Conservation (phyloP, 2,797 vertebrate genomes). For the Gallinago stenura region DNA sequence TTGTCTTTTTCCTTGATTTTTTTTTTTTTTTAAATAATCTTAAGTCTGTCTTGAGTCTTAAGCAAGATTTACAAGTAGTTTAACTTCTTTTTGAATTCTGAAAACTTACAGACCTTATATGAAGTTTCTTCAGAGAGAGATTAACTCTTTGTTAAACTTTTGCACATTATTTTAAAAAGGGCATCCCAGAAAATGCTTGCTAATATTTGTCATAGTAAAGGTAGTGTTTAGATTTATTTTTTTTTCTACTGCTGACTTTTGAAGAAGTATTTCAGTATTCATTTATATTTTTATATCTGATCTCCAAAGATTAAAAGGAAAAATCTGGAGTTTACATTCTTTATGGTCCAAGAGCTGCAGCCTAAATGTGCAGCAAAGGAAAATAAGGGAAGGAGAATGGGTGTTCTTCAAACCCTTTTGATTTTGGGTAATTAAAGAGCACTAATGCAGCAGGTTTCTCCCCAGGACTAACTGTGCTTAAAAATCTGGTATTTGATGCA, state of each 20-base stretch:
- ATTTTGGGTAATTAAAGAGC: not conserved
- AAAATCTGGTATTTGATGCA: not conserved
- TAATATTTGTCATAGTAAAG: not conserved
- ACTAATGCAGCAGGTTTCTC: not conserved
- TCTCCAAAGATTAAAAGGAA: not conserved
- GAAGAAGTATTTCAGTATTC: not conserved
- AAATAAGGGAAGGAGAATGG: not conserved
- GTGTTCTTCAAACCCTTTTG: not conserved
- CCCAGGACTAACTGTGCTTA: accelerated
- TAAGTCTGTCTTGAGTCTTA: not conserved
- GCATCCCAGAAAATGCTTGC: not conserved
- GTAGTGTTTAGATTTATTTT: not conserved
- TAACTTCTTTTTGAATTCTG: not conserved
- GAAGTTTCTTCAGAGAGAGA: not conserved
- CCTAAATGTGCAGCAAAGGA: not conserved
- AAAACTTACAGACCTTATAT: not conserved
- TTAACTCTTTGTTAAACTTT: not conserved
- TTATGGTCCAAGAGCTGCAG: not conserved
- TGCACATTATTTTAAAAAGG: not conserved
- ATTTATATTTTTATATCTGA: not conserved
- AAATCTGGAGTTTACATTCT: not conserved
- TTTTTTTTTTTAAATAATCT: not conserved
- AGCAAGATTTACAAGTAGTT: not conserved
- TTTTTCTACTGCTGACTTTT: not conserved
- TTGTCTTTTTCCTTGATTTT: not conserved